These are phyloP conservation scores for Acheta domesticus DNA, from an alignment of 2,888 invertebrate species.

Conservation along the genomic window DNA sequence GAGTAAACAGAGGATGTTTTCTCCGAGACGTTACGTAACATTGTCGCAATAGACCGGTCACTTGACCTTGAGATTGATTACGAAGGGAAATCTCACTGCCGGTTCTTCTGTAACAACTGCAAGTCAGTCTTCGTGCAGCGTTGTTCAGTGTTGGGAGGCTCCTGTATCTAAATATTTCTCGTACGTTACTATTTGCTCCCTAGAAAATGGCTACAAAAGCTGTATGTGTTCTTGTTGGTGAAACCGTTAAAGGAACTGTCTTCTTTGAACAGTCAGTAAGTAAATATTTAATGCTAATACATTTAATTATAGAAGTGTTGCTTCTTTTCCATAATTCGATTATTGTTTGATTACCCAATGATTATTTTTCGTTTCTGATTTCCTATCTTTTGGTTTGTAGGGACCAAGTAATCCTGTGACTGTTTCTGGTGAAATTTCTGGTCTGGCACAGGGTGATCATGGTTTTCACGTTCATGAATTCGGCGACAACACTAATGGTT, in stretches of 20 bases:
- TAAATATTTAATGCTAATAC: background rate
- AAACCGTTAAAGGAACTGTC: constrained; percentile 73
- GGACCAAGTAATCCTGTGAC: constrained; percentile 42
- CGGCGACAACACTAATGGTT: constrained; percentile 90
- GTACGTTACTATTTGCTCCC: background rate
- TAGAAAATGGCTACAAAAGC: constrained; percentile 61
- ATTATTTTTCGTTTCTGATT: background rate
- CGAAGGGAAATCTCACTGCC: background rate
- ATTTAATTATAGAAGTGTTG: background rate
- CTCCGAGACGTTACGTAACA: background rate
- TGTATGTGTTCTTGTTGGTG: constrained; percentile 82
- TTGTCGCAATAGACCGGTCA: background rate
- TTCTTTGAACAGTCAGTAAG: constrained; percentile 73
- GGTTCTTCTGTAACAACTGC: background rate
- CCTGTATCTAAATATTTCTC: background rate
- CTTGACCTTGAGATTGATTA: background rate
- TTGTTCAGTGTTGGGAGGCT: no score
- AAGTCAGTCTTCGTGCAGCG: background rate
- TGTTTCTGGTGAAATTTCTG: constrained; percentile 76
- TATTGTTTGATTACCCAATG: background rate
- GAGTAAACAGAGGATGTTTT: no score
- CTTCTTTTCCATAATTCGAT: background rate
- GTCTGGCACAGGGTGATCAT: constrained; percentile 72
- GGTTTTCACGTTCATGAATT: constrained; percentile 96
- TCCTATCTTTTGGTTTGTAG: constrained; percentile 33